phyloP scores from a whole-genome alignment of 2,113 vertebrate species.

The Gambusia affinis region DNA sequence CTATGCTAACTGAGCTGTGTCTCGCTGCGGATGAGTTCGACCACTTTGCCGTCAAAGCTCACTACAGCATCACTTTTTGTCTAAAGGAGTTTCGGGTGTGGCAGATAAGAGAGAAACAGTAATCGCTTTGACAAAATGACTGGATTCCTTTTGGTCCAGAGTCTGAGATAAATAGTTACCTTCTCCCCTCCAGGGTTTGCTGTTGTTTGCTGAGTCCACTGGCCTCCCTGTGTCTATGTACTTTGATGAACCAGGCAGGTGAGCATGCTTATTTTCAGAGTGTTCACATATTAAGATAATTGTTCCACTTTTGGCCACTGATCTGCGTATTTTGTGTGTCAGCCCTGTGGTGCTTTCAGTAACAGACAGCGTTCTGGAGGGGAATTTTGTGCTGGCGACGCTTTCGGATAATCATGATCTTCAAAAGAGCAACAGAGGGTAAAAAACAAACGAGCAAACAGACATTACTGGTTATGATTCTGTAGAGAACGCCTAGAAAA shows the following conservation, averaged over 20 bases:
- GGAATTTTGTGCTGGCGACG: slow-evolving; percentile 91
- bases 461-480: background rate
- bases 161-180: background rate
- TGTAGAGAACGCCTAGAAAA: background rate
- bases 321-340: slow-evolving; percentile 19
- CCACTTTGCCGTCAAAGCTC: slow-evolving; percentile 70
- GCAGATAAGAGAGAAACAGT: background rate
- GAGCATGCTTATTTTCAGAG: background rate
- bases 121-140: background rate
- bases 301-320: slow-evolving; percentile 2
- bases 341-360: slow-evolving; percentile 89
- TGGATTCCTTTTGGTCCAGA: background rate
- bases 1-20: slow-evolving; percentile 90
- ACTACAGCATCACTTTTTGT: slow-evolving; percentile 89
- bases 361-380: slow-evolving; percentile 85
- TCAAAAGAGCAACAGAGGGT: slow-evolving; percentile 64
- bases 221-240: slow-evolving; percentile 86
- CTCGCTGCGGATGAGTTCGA: slow-evolving; percentile 89
- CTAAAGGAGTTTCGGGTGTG: slow-evolving; percentile 92
- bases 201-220: slow-evolving; percentile 89
- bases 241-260: slow-evolving; percentile 89
- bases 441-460: background rate
- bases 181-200: slow-evolving; percentile 81
- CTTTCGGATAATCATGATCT: slow-evolving; percentile 78
- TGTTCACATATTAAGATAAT: background rate